Evolutionary conservation across 1,140 invertebrate species (phyloP).

Genomic region (Drosophila trapezifrons): DNA sequence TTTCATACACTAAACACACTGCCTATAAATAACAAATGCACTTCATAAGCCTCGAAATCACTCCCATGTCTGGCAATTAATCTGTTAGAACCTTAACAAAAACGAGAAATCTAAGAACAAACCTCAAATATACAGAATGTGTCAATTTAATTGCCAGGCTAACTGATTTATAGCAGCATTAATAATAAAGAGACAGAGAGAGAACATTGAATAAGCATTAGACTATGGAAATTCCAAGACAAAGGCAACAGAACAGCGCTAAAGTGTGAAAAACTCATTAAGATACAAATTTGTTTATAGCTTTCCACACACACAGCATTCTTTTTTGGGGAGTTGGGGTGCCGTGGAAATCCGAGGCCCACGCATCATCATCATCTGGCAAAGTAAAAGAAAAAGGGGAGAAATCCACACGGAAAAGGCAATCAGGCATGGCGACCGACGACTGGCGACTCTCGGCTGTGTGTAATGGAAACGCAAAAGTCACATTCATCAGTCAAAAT

Average conservation of each 20-base stretch:
- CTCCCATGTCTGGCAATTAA: conserved; percentile 25
- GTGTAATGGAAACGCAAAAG: conserved; percentile 46
- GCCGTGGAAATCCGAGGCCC: conserved; percentile 14
- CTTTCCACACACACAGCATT: conserved; percentile 5
- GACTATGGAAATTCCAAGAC: conserved; percentile 18
- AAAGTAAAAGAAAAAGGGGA: conserved; percentile 22
- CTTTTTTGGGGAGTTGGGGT: conserved; percentile 4
- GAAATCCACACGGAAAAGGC: conserved; percentile 32
- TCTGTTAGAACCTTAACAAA: conserved; percentile 29
- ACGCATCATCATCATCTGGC: conserved; percentile 34
- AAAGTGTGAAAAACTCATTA: conserved; percentile 60
- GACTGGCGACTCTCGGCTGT: conserved; percentile 3
- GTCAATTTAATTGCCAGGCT: conserved; percentile 52
- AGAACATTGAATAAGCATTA: conserved; percentile 33
- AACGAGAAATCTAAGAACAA: conserved; percentile 41
- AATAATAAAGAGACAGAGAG: conserved; percentile 37
- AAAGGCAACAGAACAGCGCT: conserved; percentile 20
- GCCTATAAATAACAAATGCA: conserved; percentile 9
- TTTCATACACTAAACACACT: background rate
- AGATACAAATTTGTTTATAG: conserved; percentile 56
- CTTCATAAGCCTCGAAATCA: conserved; percentile 21
- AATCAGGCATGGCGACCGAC: conserved; percentile 28
- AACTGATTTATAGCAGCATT: conserved; percentile 49
- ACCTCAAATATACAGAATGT: conserved; percentile 39
- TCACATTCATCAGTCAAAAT: conserved; percentile 55